Conservation (phyloP, 2,113 vertebrate species). For the Theristicus caerulescens region DNA sequence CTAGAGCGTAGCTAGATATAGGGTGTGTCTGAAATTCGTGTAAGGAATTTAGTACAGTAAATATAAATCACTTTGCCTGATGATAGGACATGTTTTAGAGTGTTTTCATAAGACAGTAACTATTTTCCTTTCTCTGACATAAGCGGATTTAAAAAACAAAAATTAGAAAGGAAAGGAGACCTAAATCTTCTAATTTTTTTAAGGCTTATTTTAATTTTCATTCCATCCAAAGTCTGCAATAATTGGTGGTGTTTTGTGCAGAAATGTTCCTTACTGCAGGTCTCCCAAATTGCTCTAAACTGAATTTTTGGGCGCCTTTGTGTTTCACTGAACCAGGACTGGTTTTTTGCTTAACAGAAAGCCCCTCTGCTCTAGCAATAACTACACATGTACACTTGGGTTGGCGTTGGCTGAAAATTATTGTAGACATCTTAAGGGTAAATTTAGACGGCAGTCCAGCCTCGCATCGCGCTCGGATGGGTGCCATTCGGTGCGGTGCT, state of each 20-base stretch:
- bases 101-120: background rate
- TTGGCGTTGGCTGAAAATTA: background rate
- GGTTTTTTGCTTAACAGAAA: background rate
- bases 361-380: background rate
- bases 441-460: background rate
- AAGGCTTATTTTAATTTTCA: background rate
- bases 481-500: background rate
- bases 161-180: background rate
- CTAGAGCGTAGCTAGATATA: background rate
- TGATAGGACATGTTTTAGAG: background rate
- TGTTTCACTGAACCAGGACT: background rate
- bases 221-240: background rate
- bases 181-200: background rate
- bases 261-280: accelerated
- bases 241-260: background rate
- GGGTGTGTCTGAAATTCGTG: background rate
- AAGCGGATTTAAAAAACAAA: background rate
- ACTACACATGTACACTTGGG: accelerated
- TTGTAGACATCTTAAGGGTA: accelerated
- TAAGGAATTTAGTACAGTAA: background rate
- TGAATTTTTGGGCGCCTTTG: background rate
- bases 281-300: background rate
- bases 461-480: accelerated
- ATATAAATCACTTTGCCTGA: background rate
- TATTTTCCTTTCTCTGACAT: background rate